Evolutionary conservation across 2,888 invertebrate species (phyloP).

Genomic region (Drosophila recens): DNA sequence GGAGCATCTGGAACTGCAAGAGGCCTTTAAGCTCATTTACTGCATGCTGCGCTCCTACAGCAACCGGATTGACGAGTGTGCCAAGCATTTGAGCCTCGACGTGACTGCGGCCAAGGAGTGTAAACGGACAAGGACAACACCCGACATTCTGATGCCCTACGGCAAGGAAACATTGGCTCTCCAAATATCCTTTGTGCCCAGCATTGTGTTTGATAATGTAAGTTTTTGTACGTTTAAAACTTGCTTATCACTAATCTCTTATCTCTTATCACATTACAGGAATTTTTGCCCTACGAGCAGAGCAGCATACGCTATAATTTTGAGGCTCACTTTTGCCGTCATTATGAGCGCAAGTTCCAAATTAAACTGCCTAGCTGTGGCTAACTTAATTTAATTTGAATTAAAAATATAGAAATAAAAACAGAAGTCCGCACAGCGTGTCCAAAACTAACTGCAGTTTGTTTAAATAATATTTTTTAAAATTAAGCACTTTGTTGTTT

Average conservation of each 20-base stretch:
- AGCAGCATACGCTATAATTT: constrained; percentile 75
- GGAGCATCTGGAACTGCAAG: constrained; percentile 69
- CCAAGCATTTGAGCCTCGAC: constrained; percentile 64
- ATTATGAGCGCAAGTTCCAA: constrained; percentile 72
- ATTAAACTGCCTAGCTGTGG: constrained; percentile 66
- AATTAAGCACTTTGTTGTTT: no score
- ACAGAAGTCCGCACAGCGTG: no score
- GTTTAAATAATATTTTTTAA: no score
- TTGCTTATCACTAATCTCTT: background rate
- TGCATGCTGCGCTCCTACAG: constrained; percentile 78
- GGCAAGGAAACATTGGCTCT: constrained; percentile 78
- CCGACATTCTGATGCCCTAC: constrained; percentile 80
- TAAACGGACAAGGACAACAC: constrained; percentile 61
- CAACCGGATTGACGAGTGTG: constrained; percentile 73
- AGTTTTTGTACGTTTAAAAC: constrained; percentile 46
- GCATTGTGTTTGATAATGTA: constrained; percentile 82
- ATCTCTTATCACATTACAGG: constrained; percentile 43
- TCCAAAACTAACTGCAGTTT: no score
- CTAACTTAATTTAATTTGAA: no score
- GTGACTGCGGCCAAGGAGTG: constrained; percentile 73
- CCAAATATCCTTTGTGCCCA: constrained; percentile 82
- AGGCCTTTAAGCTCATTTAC: constrained; percentile 77
- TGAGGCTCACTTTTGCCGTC: constrained; percentile 69
- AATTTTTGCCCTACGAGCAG: constrained; percentile 75
- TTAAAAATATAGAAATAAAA: no score